Evolutionary conservation across 2,113 vertebrate species (phyloP).

Genomic region (Limnothrissa miodon): DNA sequence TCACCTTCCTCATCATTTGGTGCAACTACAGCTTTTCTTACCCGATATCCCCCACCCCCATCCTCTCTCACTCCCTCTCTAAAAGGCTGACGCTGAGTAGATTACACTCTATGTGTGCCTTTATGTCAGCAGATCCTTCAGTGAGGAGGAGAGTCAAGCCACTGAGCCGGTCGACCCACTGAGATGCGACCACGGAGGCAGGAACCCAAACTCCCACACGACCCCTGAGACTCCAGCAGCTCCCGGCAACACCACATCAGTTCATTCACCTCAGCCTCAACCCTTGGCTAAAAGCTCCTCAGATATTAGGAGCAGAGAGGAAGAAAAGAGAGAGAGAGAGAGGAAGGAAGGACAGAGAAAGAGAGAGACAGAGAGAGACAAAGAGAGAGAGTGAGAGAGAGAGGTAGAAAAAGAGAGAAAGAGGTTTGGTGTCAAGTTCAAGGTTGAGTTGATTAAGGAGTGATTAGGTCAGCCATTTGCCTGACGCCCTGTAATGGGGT

Average conservation of each 20-base stretch:
- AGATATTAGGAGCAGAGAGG: not conserved
- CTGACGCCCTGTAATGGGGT: not conserved
- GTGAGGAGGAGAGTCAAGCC: not conserved
- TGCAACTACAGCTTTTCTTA: not conserved
- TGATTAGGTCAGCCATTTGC: conserved; percentile 1
- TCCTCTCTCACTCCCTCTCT: not conserved
- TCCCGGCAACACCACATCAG: not conserved
- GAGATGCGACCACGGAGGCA: not conserved
- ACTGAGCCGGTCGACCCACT: not conserved
- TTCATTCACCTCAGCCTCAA: not conserved
- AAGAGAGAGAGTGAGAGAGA: not conserved
- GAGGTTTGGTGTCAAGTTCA: not conserved
- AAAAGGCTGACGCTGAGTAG: not conserved
- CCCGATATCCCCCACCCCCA: not conserved
- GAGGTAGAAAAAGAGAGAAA: not conserved
- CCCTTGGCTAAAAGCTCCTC: not conserved
- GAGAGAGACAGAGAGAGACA: not conserved
- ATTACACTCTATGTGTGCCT: not conserved
- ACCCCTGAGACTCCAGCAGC: not conserved
- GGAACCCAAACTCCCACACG: not conserved
- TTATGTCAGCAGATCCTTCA: not conserved
- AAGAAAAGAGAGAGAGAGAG: not conserved
- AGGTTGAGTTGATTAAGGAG: conserved; percentile 13
- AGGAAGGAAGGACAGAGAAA: not conserved
- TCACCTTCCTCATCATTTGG: no score